Percentiles rank a stretch among this genome's conserved stretches.
These are phyloP conservation scores for Xyrichtys novacula DNA, from an alignment of 2,797 vertebrate species.

Conservation along the genomic window DNA sequence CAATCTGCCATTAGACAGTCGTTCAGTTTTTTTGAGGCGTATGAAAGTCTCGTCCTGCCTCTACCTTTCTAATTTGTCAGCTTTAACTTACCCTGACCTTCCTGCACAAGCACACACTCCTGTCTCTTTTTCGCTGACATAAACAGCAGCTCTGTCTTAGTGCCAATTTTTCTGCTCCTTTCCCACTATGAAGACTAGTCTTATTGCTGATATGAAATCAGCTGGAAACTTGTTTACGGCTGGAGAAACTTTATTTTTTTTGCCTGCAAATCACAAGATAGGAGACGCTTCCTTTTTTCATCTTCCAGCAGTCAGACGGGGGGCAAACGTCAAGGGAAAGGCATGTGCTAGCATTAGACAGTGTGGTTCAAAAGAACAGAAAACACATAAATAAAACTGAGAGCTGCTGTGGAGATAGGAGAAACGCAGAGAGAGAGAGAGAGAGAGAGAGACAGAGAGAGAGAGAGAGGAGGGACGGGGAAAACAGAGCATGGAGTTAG, in stretches of 20 bases:
- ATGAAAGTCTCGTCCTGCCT: constrained; percentile 7
- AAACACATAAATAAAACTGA: constrained; percentile 64
- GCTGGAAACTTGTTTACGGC: constrained; percentile 59
- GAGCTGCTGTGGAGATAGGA: constrained; percentile 33
- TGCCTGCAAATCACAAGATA: constrained; percentile 41
- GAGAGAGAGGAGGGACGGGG: constrained; percentile 7
- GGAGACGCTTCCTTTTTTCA: constrained; percentile 46
- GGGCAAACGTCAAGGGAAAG: constrained; percentile 65
- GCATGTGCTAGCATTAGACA: constrained; percentile 48
- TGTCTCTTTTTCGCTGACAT: background rate
- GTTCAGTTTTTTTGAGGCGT: constrained; percentile 27
- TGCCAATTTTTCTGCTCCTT: constrained; percentile 14
- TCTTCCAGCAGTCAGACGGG: constrained; percentile 50
- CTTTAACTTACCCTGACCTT: constrained; percentile 9
- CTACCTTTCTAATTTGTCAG: constrained; percentile 10
- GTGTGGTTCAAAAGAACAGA: constrained; percentile 65
- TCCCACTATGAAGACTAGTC: background rate
- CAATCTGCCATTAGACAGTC: constrained; percentile 22
- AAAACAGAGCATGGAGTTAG: no score
- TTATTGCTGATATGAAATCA: constrained; percentile 39
- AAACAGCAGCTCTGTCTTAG: background rate
- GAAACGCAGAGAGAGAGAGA: constrained; percentile 38
- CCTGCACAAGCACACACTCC: background rate
- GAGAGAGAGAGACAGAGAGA: constrained; percentile 17
- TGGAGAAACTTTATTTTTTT: constrained; percentile 11